These are phyloP conservation scores for Ophonus ardosiacus DNA, from an alignment of 2,888 invertebrate species.

Conservation along the genomic window DNA sequence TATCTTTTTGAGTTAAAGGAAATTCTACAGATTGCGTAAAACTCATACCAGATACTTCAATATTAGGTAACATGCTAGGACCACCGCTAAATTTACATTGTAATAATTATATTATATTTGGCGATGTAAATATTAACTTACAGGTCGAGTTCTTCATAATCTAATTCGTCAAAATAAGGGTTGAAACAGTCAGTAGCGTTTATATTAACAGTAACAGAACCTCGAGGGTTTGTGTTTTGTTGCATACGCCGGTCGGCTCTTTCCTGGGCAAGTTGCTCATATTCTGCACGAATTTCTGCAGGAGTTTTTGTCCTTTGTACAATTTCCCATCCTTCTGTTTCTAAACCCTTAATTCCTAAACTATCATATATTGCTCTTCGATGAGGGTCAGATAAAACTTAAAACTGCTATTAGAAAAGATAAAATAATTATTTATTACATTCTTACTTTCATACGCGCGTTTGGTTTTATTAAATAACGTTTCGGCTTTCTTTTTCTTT, in stretches of 20 bases:
- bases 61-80: slow-evolving; percentile 81
- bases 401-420: slow-evolving; percentile 33
- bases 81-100: slow-evolving; percentile 74
- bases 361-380: slow-evolving; percentile 96
- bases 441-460: slow-evolving; percentile 91
- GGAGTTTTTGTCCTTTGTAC: slow-evolving; percentile 95
- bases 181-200: slow-evolving; percentile 96
- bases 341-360: slow-evolving; percentile 91
- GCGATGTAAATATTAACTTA: slow-evolving; percentile 66
- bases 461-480: slow-evolving; percentile 94
- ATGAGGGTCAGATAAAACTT: slow-evolving; percentile 94
- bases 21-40: slow-evolving; percentile 96
- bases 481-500: slow-evolving; percentile 92
- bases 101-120: too few species aligned
- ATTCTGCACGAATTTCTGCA: slow-evolving; percentile 97
- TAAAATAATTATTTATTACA: neutral
- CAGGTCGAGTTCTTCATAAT: slow-evolving; percentile 75
- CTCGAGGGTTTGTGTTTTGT: slow-evolving; percentile 94
- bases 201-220: slow-evolving; percentile 90
- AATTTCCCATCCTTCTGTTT: slow-evolving; percentile 97
- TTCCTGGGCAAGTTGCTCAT: slow-evolving; percentile 91
- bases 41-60: slow-evolving; percentile 96
- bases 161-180: slow-evolving; percentile 86
- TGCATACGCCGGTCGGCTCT: slow-evolving; percentile 92
- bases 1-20: slow-evolving; percentile 91